Evolutionary conservation across 2,113 vertebrate genomes (phyloP), one percentile per base, ranked within the genome.

Genomic region (Rhombomys opimus): DNA sequence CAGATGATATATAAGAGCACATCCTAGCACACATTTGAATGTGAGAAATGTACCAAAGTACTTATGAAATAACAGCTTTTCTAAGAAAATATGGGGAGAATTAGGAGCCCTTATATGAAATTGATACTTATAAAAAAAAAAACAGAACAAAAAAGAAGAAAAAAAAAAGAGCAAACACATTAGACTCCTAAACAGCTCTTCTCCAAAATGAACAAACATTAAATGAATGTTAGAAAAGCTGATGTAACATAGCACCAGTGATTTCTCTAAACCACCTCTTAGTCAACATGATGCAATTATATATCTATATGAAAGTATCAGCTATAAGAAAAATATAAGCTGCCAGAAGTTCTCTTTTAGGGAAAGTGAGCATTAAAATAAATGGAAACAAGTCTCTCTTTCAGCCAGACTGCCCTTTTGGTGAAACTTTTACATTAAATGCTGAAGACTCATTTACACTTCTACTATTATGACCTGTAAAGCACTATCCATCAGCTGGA

Each of bases 201-300:
- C 68, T 81, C n/a, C 54, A 14, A 97, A 87, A 95, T 89, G 82
- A 95, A 78, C 59, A 27, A 18, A 68, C 13, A 73, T 27, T 13
- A 92, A 88, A 25, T 25, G 38, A 70, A 72, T 72, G 9, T 20
- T 92, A 18, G n/a, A 87, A 96, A 93, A 88, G 23, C 46, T 92
- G 85, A 85, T 92, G 7, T 82, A 75, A 96, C 81, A 30, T 41
- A 95, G 59, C 27, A 94, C 76, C 27, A 82, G 54, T 90, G 46
- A 90, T 59, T 96, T 90, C 65, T 80, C 77, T 91, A 92, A 94
- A 88, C 38, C 6, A 90, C 84, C 30, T 86, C 94, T 89, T 75
- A 93, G 65, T 78, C 46, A 81, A 77, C 32, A 23, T 75, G 46
- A 94, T 90, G 27, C 63, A 94, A 91, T 94, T 87, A 95, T 38